Evolutionary conservation across 2,797 vertebrate species (phyloP).

Genomic region (Triplophysa bombifrons): DNA sequence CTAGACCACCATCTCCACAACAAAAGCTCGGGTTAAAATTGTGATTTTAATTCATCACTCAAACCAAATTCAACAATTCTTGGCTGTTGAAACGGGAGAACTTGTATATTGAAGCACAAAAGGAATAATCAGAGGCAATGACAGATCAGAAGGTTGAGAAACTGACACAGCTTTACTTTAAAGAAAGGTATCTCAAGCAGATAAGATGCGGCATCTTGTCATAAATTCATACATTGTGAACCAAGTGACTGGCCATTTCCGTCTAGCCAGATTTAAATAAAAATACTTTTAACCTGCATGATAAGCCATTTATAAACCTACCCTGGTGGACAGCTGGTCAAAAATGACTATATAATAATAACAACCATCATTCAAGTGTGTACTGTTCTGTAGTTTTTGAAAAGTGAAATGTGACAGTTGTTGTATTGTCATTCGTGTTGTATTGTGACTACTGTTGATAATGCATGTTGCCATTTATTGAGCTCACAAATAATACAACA

Average conservation of each 20-base stretch:
- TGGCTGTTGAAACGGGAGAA: background rate
- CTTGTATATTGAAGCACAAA: background rate
- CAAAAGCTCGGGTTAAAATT: background rate
- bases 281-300: constrained; percentile 74
- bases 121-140: constrained; percentile 41
- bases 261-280: constrained; percentile 72
- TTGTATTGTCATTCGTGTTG: constrained; percentile 33
- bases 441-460: background rate
- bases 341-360: constrained; percentile 57
- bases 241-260: constrained; percentile 74
- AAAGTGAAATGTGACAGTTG: constrained; percentile 24
- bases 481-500: constrained; percentile 48
- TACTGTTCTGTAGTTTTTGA: constrained; percentile 2
- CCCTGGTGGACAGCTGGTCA: constrained; percentile 63
- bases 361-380: constrained; percentile 50
- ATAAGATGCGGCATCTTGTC: constrained; percentile 78
- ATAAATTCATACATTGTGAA: constrained; percentile 81
- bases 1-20: too few relatives aligned
- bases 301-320: constrained; percentile 69
- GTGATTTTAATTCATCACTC: background rate
- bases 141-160: constrained; percentile 70
- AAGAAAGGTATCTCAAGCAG: constrained; percentile 80
- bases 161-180: constrained; percentile 83
- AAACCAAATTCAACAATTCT: background rate
- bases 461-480: constrained; percentile 33